phyloP scores from a whole-genome alignment of 1,140 invertebrate species.

The Halictus rubicundus region DNA sequence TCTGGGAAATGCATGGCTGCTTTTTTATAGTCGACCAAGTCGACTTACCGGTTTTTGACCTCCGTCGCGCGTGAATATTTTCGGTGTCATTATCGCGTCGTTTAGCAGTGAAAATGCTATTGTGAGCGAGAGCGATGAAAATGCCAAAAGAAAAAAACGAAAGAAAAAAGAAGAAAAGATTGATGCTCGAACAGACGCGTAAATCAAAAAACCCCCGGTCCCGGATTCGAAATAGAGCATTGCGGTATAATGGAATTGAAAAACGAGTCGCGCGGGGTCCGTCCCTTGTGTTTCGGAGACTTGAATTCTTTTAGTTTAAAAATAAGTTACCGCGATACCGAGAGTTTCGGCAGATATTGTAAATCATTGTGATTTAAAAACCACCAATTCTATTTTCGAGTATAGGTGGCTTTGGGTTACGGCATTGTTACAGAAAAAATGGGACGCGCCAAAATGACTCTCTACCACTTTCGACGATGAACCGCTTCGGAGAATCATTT shows the following conservation, averaged over 20 bases:
- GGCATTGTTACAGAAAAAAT: neutral
- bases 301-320: constrained; percentile 17
- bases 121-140: neutral
- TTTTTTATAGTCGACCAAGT: constrained; percentile 20
- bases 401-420: no score
- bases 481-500: no score
- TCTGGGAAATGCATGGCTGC: constrained; percentile 35
- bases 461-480: no score
- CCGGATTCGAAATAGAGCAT: neutral
- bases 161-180: neutral
- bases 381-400: neutral
- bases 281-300: neutral
- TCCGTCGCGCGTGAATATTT: constrained; percentile 37
- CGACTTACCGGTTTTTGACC: constrained; percentile 46
- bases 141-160: no score
- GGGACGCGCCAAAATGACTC: neutral
- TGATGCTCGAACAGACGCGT: neutral
- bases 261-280: no score
- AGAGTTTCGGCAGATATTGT: neutral
- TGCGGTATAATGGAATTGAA: neutral
- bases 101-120: neutral
- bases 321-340: constrained; percentile 3
- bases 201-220: neutral
- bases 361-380: constrained; percentile 4
- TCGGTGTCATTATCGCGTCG: constrained; percentile 34